Percentiles rank a stretch among this genome's conserved stretches.
phyloP scores from a whole-genome alignment of 2,797 vertebrate species.

The Sebastes umbrosus region DNA sequence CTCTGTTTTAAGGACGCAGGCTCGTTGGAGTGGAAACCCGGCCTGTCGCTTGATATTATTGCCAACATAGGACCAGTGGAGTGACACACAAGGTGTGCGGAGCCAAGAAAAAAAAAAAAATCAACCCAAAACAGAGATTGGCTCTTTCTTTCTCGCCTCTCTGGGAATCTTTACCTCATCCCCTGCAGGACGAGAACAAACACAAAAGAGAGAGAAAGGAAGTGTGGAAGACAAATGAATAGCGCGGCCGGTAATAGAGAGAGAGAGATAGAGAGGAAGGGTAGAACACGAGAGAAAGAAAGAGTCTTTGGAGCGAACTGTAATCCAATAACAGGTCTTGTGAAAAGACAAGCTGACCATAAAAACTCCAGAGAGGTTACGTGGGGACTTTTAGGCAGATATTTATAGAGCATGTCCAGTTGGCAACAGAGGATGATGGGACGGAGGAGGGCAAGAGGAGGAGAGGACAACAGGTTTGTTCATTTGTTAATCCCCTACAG shows the following conservation, averaged over 20 bases:
- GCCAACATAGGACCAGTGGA: slow-evolving; percentile 39
- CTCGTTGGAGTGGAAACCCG: slow-evolving; percentile 63
- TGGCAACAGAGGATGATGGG: slow-evolving; percentile 28
- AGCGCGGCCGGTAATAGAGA: slow-evolving; percentile 7
- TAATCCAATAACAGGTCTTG: slow-evolving; percentile 61
- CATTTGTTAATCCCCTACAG: slow-evolving; percentile 60
- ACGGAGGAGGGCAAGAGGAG: slow-evolving; percentile 6
- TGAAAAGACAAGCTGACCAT: slow-evolving; percentile 47
- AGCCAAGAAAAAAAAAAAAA: slow-evolving; percentile 23
- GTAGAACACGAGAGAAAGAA: slow-evolving; percentile 16
- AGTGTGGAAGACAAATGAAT: slow-evolving; percentile 12
- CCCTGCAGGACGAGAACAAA: slow-evolving; percentile 23
- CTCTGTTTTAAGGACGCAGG: slow-evolving; percentile 58
- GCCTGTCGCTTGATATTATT: slow-evolving; percentile 69
- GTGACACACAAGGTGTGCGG: slow-evolving; percentile 57
- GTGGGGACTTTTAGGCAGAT: slow-evolving; percentile 34
- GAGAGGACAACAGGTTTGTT: slow-evolving; percentile 62
- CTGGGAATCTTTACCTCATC: slow-evolving; percentile 25
- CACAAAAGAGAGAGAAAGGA: background rate
- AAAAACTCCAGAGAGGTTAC: slow-evolving; percentile 58
- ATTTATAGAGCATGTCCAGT: slow-evolving; percentile 52
- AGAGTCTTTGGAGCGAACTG: slow-evolving; percentile 37
- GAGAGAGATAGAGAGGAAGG: slow-evolving; percentile 19
- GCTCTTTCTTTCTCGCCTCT: slow-evolving; percentile 17
- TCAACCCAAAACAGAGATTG: slow-evolving; percentile 32